Conservation (phyloP, 2,888 invertebrate species). For the Prenolepis imparis region DNA sequence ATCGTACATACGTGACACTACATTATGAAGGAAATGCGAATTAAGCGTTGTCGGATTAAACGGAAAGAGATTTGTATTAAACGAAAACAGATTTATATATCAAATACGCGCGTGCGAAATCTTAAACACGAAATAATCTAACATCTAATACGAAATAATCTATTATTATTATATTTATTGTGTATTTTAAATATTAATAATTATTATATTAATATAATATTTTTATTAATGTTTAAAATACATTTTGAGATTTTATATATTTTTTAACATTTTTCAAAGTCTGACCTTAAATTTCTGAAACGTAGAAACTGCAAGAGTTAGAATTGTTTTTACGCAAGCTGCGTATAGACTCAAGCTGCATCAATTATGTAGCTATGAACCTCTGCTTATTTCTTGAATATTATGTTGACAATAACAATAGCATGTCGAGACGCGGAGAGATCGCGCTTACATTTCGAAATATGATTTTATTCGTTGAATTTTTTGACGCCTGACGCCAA, state of each 20-base stretch:
- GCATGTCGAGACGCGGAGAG: background rate
- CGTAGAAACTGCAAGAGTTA: background rate
- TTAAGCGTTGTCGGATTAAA: conserved; percentile 6
- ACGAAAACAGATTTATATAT: background rate
- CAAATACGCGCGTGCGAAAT: background rate
- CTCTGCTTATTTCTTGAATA: background rate
- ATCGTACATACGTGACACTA: conserved; percentile 14
- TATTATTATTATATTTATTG: too few species aligned
- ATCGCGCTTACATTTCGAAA: background rate
- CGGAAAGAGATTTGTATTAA: background rate
- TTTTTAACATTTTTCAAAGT: background rate
- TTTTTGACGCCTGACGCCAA: background rate
- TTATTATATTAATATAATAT: background rate
- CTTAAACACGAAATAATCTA: background rate
- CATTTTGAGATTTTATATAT: background rate
- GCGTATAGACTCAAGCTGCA: background rate
- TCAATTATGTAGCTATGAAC: conserved; percentile 23
- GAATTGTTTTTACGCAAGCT: conserved; percentile 13
- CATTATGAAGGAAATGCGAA: conserved; percentile 11
- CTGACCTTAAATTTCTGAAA: background rate
- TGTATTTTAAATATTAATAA: too few species aligned
- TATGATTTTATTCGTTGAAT: background rate
- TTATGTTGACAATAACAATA: background rate
- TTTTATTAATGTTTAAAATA: background rate
- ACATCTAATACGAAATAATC: too few species aligned